These are phyloP conservation scores for Accipiter virgatus DNA, from an alignment of 2,113 vertebrate genomes.

Conservation along the genomic window DNA sequence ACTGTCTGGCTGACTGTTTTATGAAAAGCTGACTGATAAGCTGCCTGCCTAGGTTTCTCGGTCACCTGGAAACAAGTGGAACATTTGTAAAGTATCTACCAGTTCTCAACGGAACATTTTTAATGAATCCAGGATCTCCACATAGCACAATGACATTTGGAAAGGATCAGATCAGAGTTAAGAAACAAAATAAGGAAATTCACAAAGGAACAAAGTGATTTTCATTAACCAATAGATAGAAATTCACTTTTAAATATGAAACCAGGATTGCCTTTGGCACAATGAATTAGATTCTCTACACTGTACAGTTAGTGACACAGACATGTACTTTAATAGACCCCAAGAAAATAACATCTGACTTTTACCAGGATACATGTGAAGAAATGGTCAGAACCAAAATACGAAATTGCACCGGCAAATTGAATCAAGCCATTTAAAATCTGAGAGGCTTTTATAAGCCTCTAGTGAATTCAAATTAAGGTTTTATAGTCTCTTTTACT, in stretches of 20 bases:
- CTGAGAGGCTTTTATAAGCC: neutral
- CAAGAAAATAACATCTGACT: neutral
- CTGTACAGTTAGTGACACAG: neutral
- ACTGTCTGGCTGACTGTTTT: neutral
- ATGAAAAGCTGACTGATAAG: neutral
- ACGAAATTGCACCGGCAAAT: neutral
- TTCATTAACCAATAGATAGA: constrained; percentile 45
- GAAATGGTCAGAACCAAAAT: neutral
- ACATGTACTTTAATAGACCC: neutral
- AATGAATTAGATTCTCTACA: neutral
- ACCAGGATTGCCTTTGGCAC: neutral
- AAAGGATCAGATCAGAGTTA: constrained; percentile 57
- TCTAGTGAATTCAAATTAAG: neutral
- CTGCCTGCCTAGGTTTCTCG: neutral
- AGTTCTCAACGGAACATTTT: constrained; percentile 46
- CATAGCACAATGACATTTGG: constrained; percentile 57
- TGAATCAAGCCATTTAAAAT: neutral
- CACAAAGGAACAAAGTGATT: constrained; percentile 37
- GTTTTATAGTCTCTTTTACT: neutral
- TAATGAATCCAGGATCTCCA: constrained; percentile 61
- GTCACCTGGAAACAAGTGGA: constrained; percentile 53
- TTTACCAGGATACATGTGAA: neutral
- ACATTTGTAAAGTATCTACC: constrained; percentile 47
- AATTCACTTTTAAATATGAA: constrained; percentile 50
- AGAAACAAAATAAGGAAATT: constrained; percentile 48